phyloP scores from a whole-genome alignment of 2,113 vertebrate genomes.

The Calypte anna region DNA sequence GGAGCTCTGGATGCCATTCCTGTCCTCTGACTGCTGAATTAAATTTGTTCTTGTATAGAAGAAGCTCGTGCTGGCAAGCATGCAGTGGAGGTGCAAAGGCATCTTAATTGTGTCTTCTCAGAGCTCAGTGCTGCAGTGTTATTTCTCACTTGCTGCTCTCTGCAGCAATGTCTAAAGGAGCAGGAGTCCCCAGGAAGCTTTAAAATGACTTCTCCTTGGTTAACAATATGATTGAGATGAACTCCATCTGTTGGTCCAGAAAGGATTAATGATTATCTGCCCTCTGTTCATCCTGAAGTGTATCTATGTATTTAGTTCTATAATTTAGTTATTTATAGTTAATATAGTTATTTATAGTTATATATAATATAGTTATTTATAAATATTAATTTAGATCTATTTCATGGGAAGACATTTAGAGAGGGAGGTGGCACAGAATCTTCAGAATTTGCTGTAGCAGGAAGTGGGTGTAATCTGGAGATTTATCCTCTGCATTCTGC shows the following conservation, averaged over 20 bases:
- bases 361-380: too few relatives aligned
- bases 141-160: not conserved
- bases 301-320: not conserved
- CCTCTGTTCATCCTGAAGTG: not conserved
- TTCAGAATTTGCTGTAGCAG: not conserved
- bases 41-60: not conserved
- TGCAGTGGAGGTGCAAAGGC: not conserved
- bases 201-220: not conserved
- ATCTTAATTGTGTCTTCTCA: not conserved
- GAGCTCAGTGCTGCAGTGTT: not conserved
- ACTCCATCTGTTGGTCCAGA: not conserved
- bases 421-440: not conserved
- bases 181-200: not conserved
- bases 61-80: not conserved
- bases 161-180: not conserved
- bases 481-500: not conserved
- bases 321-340: not conserved
- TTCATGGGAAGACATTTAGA: not conserved
- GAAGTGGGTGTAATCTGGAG: not conserved
- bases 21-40: not conserved
- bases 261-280: not conserved
- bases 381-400: not conserved
- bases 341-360: too few relatives aligned
- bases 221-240: not conserved
- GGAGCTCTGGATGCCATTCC: conserved; percentile 65